phyloP scores from a whole-genome alignment of 1,140 invertebrate genomes.

The Triops cancriformis region DNA sequence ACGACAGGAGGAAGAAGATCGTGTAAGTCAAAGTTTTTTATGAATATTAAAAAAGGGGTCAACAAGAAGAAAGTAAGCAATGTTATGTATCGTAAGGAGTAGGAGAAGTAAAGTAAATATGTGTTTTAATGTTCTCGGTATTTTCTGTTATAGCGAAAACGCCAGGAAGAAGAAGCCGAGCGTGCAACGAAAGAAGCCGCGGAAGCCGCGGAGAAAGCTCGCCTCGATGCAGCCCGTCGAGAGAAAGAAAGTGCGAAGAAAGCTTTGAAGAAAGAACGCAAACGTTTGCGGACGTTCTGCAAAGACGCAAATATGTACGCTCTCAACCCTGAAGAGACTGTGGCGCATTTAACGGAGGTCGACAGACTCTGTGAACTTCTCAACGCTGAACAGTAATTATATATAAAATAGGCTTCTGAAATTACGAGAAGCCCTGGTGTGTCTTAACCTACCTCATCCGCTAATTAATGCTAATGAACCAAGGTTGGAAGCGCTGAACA shows the following conservation, averaged over 20 bases:
- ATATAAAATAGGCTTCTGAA: constrained; percentile 15
- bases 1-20: constrained; percentile 73
- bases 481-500: constrained; percentile 69
- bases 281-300: constrained; percentile 70
- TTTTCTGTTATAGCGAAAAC: constrained; percentile 28
- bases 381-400: constrained; percentile 38
- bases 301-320: constrained; percentile 84
- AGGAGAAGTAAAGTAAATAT: constrained; percentile 22
- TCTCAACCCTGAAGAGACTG: constrained; percentile 57
- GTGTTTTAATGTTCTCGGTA: no score
- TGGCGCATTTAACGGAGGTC: constrained; percentile 76
- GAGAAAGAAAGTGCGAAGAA: constrained; percentile 77
- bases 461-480: constrained; percentile 37
- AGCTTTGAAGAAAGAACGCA: constrained; percentile 73
- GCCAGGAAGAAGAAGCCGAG: constrained; percentile 53
- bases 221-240: constrained; percentile 69
- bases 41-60: not conserved
- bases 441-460: not conserved
- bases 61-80: not conserved
- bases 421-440: constrained; percentile 19
- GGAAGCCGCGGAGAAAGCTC: constrained; percentile 68
- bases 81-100: constrained; percentile 18
- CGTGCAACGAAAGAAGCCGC: constrained; percentile 68
- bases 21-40: constrained; percentile 35
- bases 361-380: constrained; percentile 83